These are phyloP conservation scores for Podilymbus podiceps DNA, from an alignment of 2,113 vertebrate genomes.

Conservation along the genomic window DNA sequence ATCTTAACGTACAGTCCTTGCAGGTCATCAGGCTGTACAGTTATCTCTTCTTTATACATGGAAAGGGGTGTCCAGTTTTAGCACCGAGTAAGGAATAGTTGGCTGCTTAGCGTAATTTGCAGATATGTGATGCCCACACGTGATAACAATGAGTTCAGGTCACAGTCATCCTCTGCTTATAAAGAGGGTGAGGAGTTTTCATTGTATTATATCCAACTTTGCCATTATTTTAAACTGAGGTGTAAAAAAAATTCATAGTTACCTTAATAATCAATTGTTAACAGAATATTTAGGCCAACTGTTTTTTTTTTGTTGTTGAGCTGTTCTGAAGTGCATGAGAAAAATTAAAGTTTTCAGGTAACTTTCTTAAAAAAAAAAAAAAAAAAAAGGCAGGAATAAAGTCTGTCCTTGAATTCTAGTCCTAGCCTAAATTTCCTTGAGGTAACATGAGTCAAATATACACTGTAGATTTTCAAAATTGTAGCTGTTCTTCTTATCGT, in stretches of 20 bases:
- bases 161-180: background rate
- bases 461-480: background rate
- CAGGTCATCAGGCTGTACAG: background rate
- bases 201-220: background rate
- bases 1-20: background rate
- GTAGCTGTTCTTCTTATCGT: fast-evolving
- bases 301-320: background rate
- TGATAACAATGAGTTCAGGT: background rate
- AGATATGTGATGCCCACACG: background rate
- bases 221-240: background rate
- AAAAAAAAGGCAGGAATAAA: background rate
- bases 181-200: background rate
- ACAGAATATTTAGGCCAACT: background rate
- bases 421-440: background rate
- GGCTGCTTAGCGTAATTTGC: background rate
- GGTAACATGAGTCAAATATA: background rate
- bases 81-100: background rate
- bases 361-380: background rate
- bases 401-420: background rate
- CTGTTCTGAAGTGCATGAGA: background rate
- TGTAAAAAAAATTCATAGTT: background rate
- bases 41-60: background rate
- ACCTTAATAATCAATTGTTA: background rate
- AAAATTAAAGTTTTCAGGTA: background rate
- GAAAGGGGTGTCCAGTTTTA: background rate